Evolutionary conservation across 92 coral and sea anemone species (phyloP), one percentile per base, ranked within the genome.

Genomic region (Metridium senile): DNA sequence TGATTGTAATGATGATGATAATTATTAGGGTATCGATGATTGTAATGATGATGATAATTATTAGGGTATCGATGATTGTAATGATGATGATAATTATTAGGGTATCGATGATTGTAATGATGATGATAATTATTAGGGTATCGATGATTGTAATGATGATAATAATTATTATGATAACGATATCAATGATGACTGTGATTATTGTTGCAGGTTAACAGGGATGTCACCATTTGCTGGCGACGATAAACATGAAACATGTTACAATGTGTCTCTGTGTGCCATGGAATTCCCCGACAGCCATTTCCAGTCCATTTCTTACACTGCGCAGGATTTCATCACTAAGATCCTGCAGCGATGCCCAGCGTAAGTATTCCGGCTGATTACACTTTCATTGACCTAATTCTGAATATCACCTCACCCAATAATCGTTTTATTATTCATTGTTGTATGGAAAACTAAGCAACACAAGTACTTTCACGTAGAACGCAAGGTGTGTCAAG

Each of bases 151-250:
- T 39, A 13, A 39, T 39, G 49, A 39, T 39, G 49, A 39, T 39
- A 13, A 39, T 13, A 39, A 4, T 39, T 4, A 13, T 39, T 6
- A 13, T 39, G 49, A 4, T 39, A 4, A 13, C 6, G 49, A 39
- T 6, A 13, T 4, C 13, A 4, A 13, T 4, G 49, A 39, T 4
- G 6, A 39, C n/a, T n/a, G n/a, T 6, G 13, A 39, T 6, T 13
- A 39, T 63, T 28, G 39, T 28, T 31, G 18, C 58, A 91, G 97
- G 97, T 65, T 91, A 29, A 91, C 97, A 32, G 97, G 97, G 8
- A 58, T 75, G 77, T 91, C 97, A 26, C 97, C 97, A 46, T 91
- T 91, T 75, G 97, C 97, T 63, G 97, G 97, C 20, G 97, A 88
- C 1, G 97, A 91, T 49, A 91, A 91, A 29, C 93, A 91, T 29